phyloP scores from a whole-genome alignment of 53 echinoderm and acorn worm species.

The Stichopus horrens region DNA sequence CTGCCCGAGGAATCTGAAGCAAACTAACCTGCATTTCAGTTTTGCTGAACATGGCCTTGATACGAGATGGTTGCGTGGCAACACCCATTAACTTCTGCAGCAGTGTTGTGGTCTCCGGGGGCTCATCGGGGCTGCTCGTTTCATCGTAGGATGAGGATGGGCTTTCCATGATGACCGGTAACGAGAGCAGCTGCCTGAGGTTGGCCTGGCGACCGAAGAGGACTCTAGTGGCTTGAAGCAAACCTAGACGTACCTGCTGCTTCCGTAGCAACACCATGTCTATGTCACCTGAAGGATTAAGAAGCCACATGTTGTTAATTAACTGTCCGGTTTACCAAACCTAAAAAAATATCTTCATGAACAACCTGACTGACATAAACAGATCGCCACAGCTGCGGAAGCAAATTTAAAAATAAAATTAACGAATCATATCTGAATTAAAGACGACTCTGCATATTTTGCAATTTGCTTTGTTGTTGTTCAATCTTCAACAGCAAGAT shows the following conservation, averaged over 20 bases:
- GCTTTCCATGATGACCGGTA: constrained; percentile 51
- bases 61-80: constrained; percentile 93
- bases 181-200: constrained; percentile 79
- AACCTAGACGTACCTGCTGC: constrained; percentile 90
- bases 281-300: constrained; percentile 25
- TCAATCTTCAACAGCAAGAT: no score
- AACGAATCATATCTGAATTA: no score
- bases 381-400: no score
- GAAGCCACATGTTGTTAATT: no score
- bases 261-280: constrained; percentile 71
- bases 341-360: no score
- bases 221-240: constrained; percentile 81
- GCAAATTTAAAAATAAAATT: no score
- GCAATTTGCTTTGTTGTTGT: no score
- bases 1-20: background rate
- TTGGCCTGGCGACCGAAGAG: constrained; percentile 90
- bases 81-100: constrained; percentile 93
- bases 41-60: constrained; percentile 92
- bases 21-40: constrained; percentile 80
- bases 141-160: constrained; percentile 60
- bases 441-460: no score
- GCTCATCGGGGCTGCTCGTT: constrained; percentile 68
- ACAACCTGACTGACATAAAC: no score
- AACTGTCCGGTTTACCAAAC: no score
- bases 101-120: constrained; percentile 59